A percentile compares a stretch with the other conserved stretches of the same genome.
Evolutionary conservation across 2,113 vertebrate genomes (phyloP).

Genomic region (Isurus oxyrinchus): DNA sequence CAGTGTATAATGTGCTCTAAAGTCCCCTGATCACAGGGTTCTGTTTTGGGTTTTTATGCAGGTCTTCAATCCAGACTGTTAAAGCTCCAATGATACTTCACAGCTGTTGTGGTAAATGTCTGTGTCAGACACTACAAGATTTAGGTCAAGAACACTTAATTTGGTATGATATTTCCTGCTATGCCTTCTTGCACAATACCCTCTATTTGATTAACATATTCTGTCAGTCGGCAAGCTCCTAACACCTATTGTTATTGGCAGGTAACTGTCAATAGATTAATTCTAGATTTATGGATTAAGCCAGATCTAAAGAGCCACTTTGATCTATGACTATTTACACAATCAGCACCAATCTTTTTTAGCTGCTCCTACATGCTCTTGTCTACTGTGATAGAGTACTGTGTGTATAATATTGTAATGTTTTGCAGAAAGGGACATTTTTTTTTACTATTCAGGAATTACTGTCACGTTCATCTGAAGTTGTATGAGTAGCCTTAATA

Average conservation of each 20-base stretch:
- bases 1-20: not conserved
- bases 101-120: conserved; percentile 64
- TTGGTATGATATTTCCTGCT: conserved; percentile 62
- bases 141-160: conserved; percentile 69
- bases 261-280: not conserved
- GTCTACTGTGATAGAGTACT: not conserved
- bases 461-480: conserved; percentile 28
- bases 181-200: conserved; percentile 70
- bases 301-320: not conserved
- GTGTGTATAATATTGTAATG: not conserved
- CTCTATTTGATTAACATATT: conserved; percentile 1
- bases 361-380: not conserved
- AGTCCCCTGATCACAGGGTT: not conserved
- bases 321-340: not conserved
- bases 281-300: not conserved
- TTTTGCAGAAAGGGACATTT: conserved; percentile 3
- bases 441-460: conserved; percentile 28
- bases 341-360: conserved; percentile 13
- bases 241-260: not conserved
- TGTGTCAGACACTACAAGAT: conserved; percentile 64
- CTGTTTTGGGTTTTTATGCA: not conserved
- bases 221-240: not conserved
- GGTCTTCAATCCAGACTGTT: conserved; percentile 56
- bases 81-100: conserved; percentile 67
- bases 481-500: conserved; percentile 34